Evolutionary conservation across 2,888 invertebrate genomes (phyloP).

Genomic region (Eupeodes latifasciatus): DNA sequence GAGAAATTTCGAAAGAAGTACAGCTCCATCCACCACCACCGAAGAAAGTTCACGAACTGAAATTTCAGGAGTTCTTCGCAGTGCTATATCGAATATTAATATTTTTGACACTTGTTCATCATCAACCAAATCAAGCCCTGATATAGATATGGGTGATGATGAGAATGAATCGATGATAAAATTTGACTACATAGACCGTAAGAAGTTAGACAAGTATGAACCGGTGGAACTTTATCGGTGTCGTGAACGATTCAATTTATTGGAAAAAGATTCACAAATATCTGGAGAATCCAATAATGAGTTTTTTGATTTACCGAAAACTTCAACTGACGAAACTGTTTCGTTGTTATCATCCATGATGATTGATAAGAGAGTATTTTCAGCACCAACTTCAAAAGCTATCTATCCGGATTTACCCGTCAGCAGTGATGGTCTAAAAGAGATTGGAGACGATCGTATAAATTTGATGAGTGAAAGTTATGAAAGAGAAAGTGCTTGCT

Average conservation of each 20-base stretch:
- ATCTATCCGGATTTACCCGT: slow-evolving; percentile 38
- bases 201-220: background rate
- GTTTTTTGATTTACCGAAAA: background rate
- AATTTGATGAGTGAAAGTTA: slow-evolving; percentile 3
- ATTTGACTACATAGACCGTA: slow-evolving; percentile 21
- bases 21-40: background rate
- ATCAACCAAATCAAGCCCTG: too few relatives aligned
- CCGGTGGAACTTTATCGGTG: background rate
- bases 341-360: background rate
- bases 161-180: background rate
- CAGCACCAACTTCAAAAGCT: background rate
- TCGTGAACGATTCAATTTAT: slow-evolving; percentile 47
- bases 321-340: slow-evolving; percentile 14
- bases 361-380: background rate
- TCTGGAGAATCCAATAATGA: background rate
- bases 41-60: background rate
- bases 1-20: background rate
- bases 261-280: background rate
- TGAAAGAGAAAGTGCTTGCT: slow-evolving; percentile 25
- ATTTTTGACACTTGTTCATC: slow-evolving; percentile 31
- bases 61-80: background rate
- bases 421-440: too few relatives aligned
- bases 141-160: background rate
- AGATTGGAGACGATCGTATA: background rate
- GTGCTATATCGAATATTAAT: slow-evolving; percentile 43